Evolutionary conservation across 1,140 invertebrate species (phyloP).

Genomic region (Lerema accius): DNA sequence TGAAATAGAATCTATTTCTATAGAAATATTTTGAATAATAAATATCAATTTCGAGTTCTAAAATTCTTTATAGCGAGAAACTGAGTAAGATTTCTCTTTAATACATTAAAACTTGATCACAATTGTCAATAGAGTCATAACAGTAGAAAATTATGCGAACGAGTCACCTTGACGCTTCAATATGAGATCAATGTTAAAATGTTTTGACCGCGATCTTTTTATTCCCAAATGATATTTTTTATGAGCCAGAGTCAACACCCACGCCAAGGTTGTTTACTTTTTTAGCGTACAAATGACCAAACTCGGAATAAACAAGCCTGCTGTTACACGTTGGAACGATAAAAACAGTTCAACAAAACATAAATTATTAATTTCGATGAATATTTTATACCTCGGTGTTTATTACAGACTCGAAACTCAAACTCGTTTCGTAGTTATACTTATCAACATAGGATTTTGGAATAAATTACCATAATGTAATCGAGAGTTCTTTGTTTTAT

Average conservation of each 20-base stretch:
- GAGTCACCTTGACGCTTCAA: conserved; percentile 43
- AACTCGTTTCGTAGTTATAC: conserved; percentile 34
- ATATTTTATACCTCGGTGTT: conserved; percentile 31
- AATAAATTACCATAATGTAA: conserved; percentile 11
- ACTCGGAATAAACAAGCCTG: conserved; percentile 37
- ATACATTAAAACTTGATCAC: background rate
- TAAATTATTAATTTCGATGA: conserved; percentile 31
- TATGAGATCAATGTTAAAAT: conserved; percentile 39
- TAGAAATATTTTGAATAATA: too few species aligned
- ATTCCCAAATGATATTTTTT: conserved; percentile 34
- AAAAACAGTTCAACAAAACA: conserved; percentile 39
- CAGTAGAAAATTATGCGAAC: conserved; percentile 40
- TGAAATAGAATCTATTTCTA: too few species aligned
- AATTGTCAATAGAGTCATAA: conserved; percentile 31
- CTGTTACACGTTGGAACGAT: conserved; percentile 29
- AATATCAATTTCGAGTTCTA: too few species aligned
- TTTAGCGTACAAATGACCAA: conserved; percentile 37
- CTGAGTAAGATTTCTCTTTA: background rate
- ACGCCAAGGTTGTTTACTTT: conserved; percentile 45
- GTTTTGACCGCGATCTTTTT: conserved; percentile 39
- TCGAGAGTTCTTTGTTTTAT: background rate
- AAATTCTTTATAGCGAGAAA: too few species aligned
- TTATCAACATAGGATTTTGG: conserved; percentile 1
- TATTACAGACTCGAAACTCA: conserved; percentile 23
- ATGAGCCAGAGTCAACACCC: conserved; percentile 35